Evolutionary conservation across 1,140 invertebrate genomes (phyloP).

Genomic region (Ceratoteleas bidentatus): DNA sequence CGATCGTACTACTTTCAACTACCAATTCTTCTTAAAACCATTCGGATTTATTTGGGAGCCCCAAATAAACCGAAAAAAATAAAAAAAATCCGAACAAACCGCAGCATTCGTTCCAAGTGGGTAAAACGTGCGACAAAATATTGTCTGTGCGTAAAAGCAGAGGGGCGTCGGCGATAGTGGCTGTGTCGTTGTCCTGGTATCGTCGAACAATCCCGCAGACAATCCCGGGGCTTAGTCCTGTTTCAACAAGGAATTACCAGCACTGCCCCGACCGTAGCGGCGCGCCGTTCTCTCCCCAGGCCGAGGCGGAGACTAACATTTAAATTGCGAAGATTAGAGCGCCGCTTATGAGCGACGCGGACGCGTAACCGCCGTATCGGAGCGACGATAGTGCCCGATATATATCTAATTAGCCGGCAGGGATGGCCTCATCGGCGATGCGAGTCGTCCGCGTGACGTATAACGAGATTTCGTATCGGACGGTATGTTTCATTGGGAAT

Average conservation of each 20-base stretch:
- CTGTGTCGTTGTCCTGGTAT: conserved; percentile 61
- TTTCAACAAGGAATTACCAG: conserved; percentile 70
- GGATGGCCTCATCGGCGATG: conserved; percentile 18
- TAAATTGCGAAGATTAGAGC: conserved; percentile 69
- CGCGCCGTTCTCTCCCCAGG: conserved; percentile 25
- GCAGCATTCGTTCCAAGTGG: too few relatives aligned
- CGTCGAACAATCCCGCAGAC: conserved; percentile 67
- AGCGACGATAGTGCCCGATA: conserved; percentile 41
- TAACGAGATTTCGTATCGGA: conserved; percentile 32
- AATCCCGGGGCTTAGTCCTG: conserved; percentile 68
- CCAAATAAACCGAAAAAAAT: background rate
- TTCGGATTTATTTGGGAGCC: too few relatives aligned
- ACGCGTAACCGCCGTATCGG: conserved; percentile 43
- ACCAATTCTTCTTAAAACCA: too few relatives aligned
- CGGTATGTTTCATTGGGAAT: conserved; percentile 29
- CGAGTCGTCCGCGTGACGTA: conserved; percentile 4
- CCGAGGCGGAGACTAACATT: conserved; percentile 58
- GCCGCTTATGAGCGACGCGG: conserved; percentile 43
- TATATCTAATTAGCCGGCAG: conserved; percentile 35
- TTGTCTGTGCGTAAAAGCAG: conserved; percentile 18
- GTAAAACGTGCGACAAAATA: too few relatives aligned
- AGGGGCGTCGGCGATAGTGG: conserved; percentile 51
- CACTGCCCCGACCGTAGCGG: conserved; percentile 50
- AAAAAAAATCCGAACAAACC: background rate
- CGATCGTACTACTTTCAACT: background rate